phyloP scores from a whole-genome alignment of 2,797 vertebrate genomes.

The Paramormyrops hopkinsi region DNA sequence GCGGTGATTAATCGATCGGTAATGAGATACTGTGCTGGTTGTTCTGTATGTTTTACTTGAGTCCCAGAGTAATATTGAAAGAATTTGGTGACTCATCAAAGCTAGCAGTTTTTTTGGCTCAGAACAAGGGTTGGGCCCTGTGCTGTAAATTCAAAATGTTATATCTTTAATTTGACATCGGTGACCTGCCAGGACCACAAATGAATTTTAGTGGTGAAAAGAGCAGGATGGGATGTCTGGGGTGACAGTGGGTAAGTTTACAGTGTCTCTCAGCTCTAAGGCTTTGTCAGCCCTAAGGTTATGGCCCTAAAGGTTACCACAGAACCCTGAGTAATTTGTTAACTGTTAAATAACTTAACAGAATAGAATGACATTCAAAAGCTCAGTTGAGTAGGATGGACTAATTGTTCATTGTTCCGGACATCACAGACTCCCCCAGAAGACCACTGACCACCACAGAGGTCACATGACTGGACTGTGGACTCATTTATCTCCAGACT shows the following conservation, averaged over 20 bases:
- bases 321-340: conserved; percentile 34
- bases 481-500: not conserved
- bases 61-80: not conserved
- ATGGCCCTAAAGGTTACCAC: conserved; percentile 35
- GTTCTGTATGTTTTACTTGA: not conserved
- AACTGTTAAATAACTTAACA: conserved; percentile 25
- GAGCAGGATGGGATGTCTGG: not conserved
- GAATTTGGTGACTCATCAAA: conserved; percentile 10
- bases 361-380: not conserved
- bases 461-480: not conserved
- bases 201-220: conserved; percentile 32
- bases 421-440: not conserved
- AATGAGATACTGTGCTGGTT: not conserved
- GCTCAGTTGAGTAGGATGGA: not conserved
- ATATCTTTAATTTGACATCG: not conserved
- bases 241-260: not conserved
- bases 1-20: not conserved
- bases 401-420: not conserved
- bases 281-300: not conserved
- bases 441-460: not conserved
- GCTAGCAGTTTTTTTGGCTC: not conserved
- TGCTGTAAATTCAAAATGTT: not conserved
- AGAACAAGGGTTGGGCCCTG: not conserved
- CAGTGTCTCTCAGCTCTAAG: not conserved
- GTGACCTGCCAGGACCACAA: not conserved